A percentile compares a stretch with the other conserved stretches of the same genome.
Evolutionary conservation across 2,797 vertebrate species (phyloP).

Genomic region (Brachyrhaphis roseni): DNA sequence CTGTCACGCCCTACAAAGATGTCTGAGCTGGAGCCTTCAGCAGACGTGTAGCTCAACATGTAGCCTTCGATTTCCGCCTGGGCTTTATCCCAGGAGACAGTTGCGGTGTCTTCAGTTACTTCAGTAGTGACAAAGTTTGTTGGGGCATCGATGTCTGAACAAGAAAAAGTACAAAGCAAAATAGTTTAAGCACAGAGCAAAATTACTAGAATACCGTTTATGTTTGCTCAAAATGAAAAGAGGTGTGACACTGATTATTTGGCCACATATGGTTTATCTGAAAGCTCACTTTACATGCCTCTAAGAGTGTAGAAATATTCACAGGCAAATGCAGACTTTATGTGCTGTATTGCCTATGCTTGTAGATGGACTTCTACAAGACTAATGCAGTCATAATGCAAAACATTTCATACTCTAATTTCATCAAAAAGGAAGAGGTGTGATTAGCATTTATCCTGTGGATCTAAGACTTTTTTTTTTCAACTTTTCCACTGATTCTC

Average conservation of each 20-base stretch:
- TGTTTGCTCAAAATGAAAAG: background rate
- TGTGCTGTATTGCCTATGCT: background rate
- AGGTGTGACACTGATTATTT: background rate
- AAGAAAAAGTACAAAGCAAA: background rate
- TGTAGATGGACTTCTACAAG: background rate
- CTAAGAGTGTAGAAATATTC: background rate
- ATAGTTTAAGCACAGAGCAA: background rate
- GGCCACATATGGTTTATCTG: too few species aligned
- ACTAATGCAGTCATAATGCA: background rate
- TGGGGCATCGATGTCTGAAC: constrained; percentile 81
- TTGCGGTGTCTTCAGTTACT: constrained; percentile 72
- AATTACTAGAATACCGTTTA: background rate
- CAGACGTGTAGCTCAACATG: constrained; percentile 81
- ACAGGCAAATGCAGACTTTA: background rate
- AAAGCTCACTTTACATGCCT: too few species aligned
- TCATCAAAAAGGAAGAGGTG: background rate
- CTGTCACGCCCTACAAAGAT: constrained; percentile 76
- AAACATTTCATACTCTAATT: background rate
- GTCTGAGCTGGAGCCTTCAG: constrained; percentile 75
- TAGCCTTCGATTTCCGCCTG: constrained; percentile 82
- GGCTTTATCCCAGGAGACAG: constrained; percentile 82
- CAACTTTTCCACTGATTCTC: background rate
- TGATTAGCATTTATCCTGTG: background rate
- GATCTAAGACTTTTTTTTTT: background rate
- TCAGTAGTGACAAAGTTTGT: constrained; percentile 74